phyloP scores from a whole-genome alignment of 2,888 invertebrate species.

The Ypsolopha sequella region DNA sequence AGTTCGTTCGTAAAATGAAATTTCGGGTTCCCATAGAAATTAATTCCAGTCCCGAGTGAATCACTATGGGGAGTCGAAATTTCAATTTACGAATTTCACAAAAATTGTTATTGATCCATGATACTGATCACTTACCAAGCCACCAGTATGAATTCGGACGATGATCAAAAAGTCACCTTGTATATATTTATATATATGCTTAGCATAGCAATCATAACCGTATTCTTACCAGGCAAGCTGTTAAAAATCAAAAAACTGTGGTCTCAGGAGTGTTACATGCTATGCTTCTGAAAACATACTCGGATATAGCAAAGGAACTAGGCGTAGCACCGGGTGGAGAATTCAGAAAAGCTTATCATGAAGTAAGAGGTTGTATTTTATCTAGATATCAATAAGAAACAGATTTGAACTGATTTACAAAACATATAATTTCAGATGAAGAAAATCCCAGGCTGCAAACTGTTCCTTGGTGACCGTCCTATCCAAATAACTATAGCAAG shows the following conservation, averaged over 20 bases:
- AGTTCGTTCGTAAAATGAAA: no score
- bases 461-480: conserved; percentile 58
- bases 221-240: conserved; percentile 32
- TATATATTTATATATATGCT: no score
- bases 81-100: no score
- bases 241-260: conserved; percentile 48
- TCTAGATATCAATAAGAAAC: no score
- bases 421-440: conserved; percentile 42
- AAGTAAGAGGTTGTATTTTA: conserved; percentile 24
- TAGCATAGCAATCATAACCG: background rate
- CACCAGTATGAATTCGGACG: no score
- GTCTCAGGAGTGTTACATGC: conserved; percentile 60
- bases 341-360: conserved; percentile 59
- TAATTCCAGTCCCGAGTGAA: no score
- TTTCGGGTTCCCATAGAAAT: no score
- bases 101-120: no score
- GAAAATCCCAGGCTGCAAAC: conserved; percentile 58
- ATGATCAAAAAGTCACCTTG: no score
- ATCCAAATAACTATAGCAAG: conserved; percentile 60
- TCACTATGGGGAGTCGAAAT: no score
- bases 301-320: conserved; percentile 57
- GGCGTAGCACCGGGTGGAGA: conserved; percentile 63
- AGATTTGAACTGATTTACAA: no score
- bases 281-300: conserved; percentile 59
- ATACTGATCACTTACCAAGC: no score